phyloP scores from a whole-genome alignment of 1,140 invertebrate species.

The Asobara japonica region DNA sequence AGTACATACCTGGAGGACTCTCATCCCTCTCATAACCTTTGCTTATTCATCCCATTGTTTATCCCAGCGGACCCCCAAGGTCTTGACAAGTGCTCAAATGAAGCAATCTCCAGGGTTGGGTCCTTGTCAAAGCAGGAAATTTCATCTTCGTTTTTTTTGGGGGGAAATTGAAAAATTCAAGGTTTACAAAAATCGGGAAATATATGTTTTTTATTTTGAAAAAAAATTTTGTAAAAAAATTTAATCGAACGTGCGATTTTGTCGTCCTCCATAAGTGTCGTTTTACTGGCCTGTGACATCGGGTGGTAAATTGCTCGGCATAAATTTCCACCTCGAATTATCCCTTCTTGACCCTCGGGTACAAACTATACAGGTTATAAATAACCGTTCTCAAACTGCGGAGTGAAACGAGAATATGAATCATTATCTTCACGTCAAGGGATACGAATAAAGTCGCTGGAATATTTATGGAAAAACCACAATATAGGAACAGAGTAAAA shows the following conservation, averaged over 20 bases:
- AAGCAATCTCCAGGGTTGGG: not conserved
- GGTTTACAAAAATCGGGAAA: too few species aligned
- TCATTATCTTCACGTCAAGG: slow-evolving; percentile 11
- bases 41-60: too few species aligned
- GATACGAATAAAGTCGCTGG: not conserved
- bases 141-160: too few species aligned
- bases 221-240: too few species aligned
- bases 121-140: too few species aligned
- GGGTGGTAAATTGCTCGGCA: slow-evolving; percentile 2
- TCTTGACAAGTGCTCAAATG: not conserved
- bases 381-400: not conserved
- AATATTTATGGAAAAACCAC: not conserved
- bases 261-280: too few species aligned
- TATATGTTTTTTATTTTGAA: too few species aligned
- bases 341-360: slow-evolving; percentile 1
- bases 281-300: slow-evolving; percentile 1
- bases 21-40: not conserved
- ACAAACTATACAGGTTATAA: slow-evolving; percentile 1
- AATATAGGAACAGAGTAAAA: not conserved
- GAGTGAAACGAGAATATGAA: not conserved
- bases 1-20: not conserved
- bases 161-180: too few species aligned
- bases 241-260: too few species aligned
- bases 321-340: slow-evolving; percentile 13
- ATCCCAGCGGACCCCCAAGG: not conserved